Percentiles rank a stretch among this genome's conserved stretches.
Evolutionary conservation across 2,113 vertebrate genomes (phyloP).

Genomic region (Seriola dumerili): DNA sequence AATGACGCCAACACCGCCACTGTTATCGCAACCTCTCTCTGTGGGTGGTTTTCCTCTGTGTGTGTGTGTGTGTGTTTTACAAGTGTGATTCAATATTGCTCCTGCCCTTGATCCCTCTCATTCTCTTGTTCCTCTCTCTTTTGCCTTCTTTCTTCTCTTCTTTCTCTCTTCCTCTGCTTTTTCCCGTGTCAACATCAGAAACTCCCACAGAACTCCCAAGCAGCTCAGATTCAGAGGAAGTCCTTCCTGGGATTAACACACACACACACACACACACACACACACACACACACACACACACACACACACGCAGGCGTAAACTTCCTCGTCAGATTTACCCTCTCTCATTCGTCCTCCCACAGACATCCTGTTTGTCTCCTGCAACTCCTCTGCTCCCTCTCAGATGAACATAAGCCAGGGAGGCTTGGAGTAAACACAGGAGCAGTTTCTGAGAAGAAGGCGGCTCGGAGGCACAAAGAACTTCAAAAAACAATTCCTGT

Average conservation of each 20-base stretch:
- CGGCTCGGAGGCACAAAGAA: conserved; percentile 42
- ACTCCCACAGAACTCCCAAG: conserved; percentile 83
- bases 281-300: conserved; percentile 58
- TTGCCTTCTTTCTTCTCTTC: conserved; percentile 38
- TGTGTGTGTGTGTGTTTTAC: conserved; percentile 35
- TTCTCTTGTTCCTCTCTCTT: conserved; percentile 50
- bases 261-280: conserved; percentile 46
- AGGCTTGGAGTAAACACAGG: conserved; percentile 71
- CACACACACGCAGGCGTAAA: conserved; percentile 57
- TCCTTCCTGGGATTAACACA: conserved; percentile 81
- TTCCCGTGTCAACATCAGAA: conserved; percentile 70
- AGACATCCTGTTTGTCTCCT: conserved; percentile 83
- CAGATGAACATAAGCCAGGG: conserved; percentile 67
- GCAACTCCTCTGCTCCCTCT: conserved; percentile 65
- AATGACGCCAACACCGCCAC: conserved; percentile 59
- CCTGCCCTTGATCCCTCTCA: conserved; percentile 70
- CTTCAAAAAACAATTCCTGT: conserved; percentile 39
- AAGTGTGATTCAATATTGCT: conserved; percentile 53
- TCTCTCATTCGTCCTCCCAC: conserved; percentile 77
- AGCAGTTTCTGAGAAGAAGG: conserved; percentile 53
- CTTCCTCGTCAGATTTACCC: conserved; percentile 76
- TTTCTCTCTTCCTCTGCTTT: conserved; percentile 55
- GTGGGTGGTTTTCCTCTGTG: conserved; percentile 72
- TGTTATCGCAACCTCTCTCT: conserved; percentile 61
- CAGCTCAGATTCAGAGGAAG: conserved; percentile 78